phyloP scores from a whole-genome alignment of 2,888 invertebrate genomes.

The Phoronis australis region DNA sequence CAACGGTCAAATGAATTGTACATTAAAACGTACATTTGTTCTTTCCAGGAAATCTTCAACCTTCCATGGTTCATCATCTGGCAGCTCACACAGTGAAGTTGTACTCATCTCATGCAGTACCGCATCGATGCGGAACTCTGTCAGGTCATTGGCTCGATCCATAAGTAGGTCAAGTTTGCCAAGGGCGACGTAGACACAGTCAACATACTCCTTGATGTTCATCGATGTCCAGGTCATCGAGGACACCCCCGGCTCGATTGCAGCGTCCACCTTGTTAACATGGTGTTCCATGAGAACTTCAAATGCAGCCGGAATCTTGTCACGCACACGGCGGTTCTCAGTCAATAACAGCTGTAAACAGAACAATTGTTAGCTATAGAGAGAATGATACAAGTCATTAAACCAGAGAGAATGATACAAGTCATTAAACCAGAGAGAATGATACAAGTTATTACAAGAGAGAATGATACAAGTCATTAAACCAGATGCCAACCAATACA shows the following conservation, averaged over 20 bases:
- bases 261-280: constrained; percentile 72
- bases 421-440: not conserved
- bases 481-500: too few relatives aligned
- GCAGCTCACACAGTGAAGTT: constrained; percentile 73
- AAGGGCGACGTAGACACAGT: constrained; percentile 66
- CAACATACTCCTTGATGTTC: constrained; percentile 62
- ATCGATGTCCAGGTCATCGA: constrained; percentile 81
- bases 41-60: constrained; percentile 79
- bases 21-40: constrained; percentile 66
- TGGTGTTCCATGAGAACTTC: constrained; percentile 86
- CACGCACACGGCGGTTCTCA: constrained; percentile 47
- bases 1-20: too few relatives aligned
- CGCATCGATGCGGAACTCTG: constrained; percentile 69
- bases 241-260: constrained; percentile 68
- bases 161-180: constrained; percentile 72
- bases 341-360: constrained; percentile 50
- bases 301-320: constrained; percentile 66
- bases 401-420: not conserved
- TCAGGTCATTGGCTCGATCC: constrained; percentile 52
- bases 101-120: constrained; percentile 82
- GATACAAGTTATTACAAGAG: not conserved
- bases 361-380: constrained; percentile 1
- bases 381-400: not conserved
- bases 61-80: constrained; percentile 79
- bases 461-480: too few relatives aligned